Conservation (phyloP, 2,888 invertebrate genomes). For the Hydrotaea diabolus region DNA sequence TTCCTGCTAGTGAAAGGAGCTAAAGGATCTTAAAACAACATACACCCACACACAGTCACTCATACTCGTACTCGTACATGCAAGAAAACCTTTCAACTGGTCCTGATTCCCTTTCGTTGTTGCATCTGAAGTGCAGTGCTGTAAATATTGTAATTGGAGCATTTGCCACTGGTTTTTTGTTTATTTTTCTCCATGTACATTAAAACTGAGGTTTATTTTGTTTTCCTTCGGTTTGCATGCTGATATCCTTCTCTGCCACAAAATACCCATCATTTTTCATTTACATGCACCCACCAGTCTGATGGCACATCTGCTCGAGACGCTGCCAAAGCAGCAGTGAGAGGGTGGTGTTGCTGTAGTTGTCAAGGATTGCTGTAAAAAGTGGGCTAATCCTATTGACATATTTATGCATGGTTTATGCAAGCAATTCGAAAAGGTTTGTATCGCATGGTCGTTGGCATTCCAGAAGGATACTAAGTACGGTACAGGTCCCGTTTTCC, state of each 20-base stretch:
- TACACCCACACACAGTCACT: constrained; percentile 19
- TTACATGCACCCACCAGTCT: background rate
- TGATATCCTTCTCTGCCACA: constrained; percentile 9
- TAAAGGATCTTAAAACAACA: constrained; percentile 51
- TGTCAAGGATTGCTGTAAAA: background rate
- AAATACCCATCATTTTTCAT: constrained; percentile 44
- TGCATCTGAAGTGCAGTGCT: constrained; percentile 34
- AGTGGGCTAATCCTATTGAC: constrained; percentile 73
- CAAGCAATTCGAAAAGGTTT: constrained; percentile 69
- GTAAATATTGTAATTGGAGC: constrained; percentile 59
- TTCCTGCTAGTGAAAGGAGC: constrained; percentile 47
- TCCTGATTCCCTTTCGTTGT: background rate
- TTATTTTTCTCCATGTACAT: constrained; percentile 34
- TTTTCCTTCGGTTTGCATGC: background rate
- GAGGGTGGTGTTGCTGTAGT: constrained; percentile 12
- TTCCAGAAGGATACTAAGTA: background rate
- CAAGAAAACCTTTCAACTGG: background rate
- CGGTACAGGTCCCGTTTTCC: background rate
- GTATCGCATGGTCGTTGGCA: constrained; percentile 65
- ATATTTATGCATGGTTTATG: constrained; percentile 74
- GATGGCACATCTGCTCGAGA: constrained; percentile 5
- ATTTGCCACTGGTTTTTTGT: constrained; percentile 56
- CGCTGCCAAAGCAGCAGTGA: too few species aligned
- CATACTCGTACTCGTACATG: background rate
- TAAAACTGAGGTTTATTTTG: constrained; percentile 32